Base-by-base conservation (phyloP, 2,888 invertebrate species). In the Heliconius charithonia region DNA sequence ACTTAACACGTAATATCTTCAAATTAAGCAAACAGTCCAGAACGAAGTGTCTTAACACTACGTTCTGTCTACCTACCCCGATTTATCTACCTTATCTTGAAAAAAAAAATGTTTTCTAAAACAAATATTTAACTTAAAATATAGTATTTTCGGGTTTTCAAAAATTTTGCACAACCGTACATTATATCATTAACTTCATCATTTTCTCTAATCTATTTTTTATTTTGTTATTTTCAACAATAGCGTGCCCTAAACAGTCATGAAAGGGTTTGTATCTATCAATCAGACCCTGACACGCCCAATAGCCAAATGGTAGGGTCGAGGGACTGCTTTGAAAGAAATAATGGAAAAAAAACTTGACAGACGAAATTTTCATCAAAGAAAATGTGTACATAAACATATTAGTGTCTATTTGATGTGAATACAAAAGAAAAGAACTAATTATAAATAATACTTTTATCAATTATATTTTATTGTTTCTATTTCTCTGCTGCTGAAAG, bases 251-350 rank as follows among this genome's bases (percentile, higher is more conserved):
- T 82, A 82, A 84, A 85, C 82, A 85, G 84, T 82, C 81, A 86
- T 83, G 78, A 83, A 88, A 86, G 86, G 86, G 85, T 86, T 85
- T 81, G 77, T 86, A 86, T 86, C 77, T 89, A 91, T 91, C 90
- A 88, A 91, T 91, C 91, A 90, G 84, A n/a, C 45, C 79, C 81
- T 83, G 90, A 88, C 90, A 87, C 82, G 82, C 84, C 84, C 86
- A 86, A 85, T 86, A 84, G 86, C 78, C 83, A 81, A 84, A 84
- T 85, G 87, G 86, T 87, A 86, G 84, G 85, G 85, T 84, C 84
- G 88, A 82, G 82, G 86, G 86, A 83, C 83, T 86, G 84, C 85
- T 87, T 85, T 82, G 85, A 86, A 86, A 85, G 86, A 89, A 87
- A 86, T 86, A 87, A 87, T 86, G 84, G 85, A 83, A 84, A 22